Conservation (phyloP, 2,888 invertebrate genomes). For the Lycophotia porphyrea region DNA sequence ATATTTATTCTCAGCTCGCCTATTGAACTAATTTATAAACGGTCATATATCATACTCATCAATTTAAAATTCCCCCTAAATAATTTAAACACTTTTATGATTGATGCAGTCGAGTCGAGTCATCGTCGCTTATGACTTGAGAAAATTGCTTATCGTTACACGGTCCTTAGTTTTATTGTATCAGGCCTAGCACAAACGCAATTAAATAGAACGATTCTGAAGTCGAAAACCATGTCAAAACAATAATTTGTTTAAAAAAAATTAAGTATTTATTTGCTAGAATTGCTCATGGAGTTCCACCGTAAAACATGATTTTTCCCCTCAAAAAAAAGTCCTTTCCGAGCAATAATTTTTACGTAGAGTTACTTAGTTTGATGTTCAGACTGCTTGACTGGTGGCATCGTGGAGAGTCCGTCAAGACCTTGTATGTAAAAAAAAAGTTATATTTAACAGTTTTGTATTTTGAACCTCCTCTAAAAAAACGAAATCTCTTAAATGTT, state of each 20-base stretch:
- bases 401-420: too few species aligned
- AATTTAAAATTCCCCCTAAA: slow-evolving; percentile 65
- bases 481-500: too few species aligned
- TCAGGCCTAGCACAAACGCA: not conserved
- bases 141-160: slow-evolving; percentile 10
- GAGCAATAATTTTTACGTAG: too few species aligned
- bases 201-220: not conserved
- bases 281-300: too few species aligned
- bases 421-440: too few species aligned
- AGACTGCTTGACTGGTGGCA: too few species aligned
- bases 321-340: too few species aligned
- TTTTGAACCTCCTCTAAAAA: too few species aligned
- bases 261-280: too few species aligned
- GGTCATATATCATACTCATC: slow-evolving; percentile 69
- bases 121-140: slow-evolving; percentile 33
- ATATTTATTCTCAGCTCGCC: slow-evolving; percentile 62
- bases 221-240: not conserved
- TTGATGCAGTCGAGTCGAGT: slow-evolving; percentile 18
- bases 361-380: too few species aligned
- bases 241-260: not conserved
- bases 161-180: slow-evolving; percentile 22
- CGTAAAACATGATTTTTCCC: too few species aligned
- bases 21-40: slow-evolving; percentile 73
- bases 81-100: slow-evolving; percentile 50
- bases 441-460: too few species aligned